A percentile compares a stretch with the other conserved stretches of the same genome.
Conservation (phyloP, 2,113 vertebrate genomes). For the Paramormyrops kingsleyae region DNA sequence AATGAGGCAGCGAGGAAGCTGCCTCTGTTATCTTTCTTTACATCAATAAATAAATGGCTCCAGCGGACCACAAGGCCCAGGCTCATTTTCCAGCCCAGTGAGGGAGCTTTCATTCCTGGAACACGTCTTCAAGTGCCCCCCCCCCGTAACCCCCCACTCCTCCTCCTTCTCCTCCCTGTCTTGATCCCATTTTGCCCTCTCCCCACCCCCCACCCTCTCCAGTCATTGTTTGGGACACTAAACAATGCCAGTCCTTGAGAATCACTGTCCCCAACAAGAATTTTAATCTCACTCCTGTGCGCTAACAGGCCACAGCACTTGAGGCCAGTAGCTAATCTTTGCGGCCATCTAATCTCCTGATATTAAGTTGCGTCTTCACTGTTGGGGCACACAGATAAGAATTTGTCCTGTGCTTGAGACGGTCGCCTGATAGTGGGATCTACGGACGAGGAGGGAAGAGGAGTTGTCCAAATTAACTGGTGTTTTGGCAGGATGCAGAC, state of each 20-base stretch:
- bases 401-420: not conserved
- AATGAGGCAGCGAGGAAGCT: not conserved
- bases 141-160: not conserved
- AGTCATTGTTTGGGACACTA: slow-evolving; percentile 4
- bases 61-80: slow-evolving; percentile 20
- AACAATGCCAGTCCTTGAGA: slow-evolving; percentile 8
- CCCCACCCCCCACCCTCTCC: not conserved
- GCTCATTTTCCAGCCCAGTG: slow-evolving; percentile 31
- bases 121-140: not conserved
- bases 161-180: not conserved
- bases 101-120: slow-evolving; percentile 20
- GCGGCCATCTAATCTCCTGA: slow-evolving; percentile 14
- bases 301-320: slow-evolving; percentile 14
- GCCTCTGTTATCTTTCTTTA: slow-evolving; percentile 15
- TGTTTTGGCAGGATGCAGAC: not conserved
- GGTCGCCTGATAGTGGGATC: not conserved
- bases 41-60: slow-evolving; percentile 30
- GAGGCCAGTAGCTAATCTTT: slow-evolving; percentile 21
- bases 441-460: not conserved
- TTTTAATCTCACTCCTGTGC: slow-evolving; percentile 15
- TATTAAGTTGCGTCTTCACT: slow-evolving; percentile 23
- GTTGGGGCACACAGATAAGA: slow-evolving; percentile 9
- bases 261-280: slow-evolving; percentile 5
- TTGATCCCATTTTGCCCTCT: not conserved
- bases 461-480: slow-evolving; percentile 11